Evolutionary conservation across 2,113 vertebrate genomes (phyloP).

Genomic region (Brachyistius frenatus): DNA sequence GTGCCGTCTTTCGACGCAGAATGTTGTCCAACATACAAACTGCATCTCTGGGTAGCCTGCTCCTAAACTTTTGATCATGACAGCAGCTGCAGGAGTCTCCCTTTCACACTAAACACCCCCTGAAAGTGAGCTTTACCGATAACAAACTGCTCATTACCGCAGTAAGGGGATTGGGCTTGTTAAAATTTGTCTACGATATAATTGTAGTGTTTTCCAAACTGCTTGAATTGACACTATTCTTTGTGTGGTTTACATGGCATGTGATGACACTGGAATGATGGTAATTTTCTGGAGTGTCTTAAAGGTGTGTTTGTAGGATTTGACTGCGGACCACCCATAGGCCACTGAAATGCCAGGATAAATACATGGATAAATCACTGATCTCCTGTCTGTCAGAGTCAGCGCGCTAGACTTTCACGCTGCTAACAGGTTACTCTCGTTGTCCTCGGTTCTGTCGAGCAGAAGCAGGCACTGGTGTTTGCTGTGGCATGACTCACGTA

Average conservation of each 20-base stretch:
- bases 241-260: slow-evolving; percentile 68
- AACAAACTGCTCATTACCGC: slow-evolving; percentile 71
- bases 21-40: slow-evolving; percentile 34
- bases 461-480: slow-evolving; percentile 66
- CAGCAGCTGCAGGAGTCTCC: slow-evolving; percentile 49
- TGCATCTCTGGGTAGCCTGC: slow-evolving; percentile 30
- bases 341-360: slow-evolving; percentile 71
- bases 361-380: slow-evolving; percentile 72
- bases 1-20: slow-evolving; percentile 30
- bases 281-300: slow-evolving; percentile 73
- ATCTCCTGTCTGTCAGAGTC: slow-evolving; percentile 77
- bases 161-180: slow-evolving; percentile 62
- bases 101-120: slow-evolving; percentile 50
- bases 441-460: slow-evolving; percentile 42
- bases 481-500: slow-evolving; percentile 74
- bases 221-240: slow-evolving; percentile 73
- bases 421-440: slow-evolving; percentile 56
- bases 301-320: slow-evolving; percentile 82
- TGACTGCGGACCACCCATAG: slow-evolving; percentile 80
- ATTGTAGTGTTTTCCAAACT: slow-evolving; percentile 74
- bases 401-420: slow-evolving; percentile 72
- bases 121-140: slow-evolving; percentile 58
- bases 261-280: slow-evolving; percentile 73
- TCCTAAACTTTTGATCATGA: slow-evolving; percentile 47
- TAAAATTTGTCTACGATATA: slow-evolving; percentile 77